Evolutionary conservation across 2,797 vertebrate species (phyloP).

Genomic region (Tenualosa ilisha): DNA sequence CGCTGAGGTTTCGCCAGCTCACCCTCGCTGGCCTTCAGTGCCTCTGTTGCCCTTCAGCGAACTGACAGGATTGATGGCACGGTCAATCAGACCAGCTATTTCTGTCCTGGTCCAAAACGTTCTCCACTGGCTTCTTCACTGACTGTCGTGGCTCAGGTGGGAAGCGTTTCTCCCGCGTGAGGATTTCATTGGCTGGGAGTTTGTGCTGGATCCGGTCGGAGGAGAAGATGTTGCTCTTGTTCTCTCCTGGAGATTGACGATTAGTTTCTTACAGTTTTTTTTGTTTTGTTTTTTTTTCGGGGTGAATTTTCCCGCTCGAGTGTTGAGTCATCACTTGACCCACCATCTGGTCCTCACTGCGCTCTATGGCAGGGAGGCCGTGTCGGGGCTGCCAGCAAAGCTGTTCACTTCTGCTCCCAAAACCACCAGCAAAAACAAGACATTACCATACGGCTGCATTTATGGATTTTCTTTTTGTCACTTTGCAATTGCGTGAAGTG

Average conservation of each 20-base stretch:
- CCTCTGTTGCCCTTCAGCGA: not conserved
- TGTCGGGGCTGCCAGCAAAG: not conserved
- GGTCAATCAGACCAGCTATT: not conserved
- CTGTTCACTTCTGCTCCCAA: conserved; percentile 9
- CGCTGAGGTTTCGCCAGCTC: not conserved
- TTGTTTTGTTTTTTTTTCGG: too few relatives aligned
- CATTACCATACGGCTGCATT: not conserved
- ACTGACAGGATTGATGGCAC: not conserved
- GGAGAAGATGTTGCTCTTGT: not conserved
- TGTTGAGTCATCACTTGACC: conserved; percentile 22
- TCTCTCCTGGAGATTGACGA: not conserved
- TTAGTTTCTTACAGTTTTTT: not conserved
- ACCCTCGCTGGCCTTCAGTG: not conserved
- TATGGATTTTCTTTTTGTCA: not conserved
- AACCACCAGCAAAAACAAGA: not conserved
- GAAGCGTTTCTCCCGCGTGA: not conserved
- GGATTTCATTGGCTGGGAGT: not conserved
- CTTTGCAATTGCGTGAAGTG: not conserved
- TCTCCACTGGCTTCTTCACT: not conserved
- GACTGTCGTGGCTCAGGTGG: not conserved
- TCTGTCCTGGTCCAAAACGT: not conserved
- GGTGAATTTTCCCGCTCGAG: not conserved
- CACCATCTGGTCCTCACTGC: not conserved
- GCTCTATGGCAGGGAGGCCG: not conserved
- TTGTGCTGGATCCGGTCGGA: not conserved